Base-by-base conservation (phyloP, 2,888 invertebrate species). In the Kryphioiulus occultus region DNA sequence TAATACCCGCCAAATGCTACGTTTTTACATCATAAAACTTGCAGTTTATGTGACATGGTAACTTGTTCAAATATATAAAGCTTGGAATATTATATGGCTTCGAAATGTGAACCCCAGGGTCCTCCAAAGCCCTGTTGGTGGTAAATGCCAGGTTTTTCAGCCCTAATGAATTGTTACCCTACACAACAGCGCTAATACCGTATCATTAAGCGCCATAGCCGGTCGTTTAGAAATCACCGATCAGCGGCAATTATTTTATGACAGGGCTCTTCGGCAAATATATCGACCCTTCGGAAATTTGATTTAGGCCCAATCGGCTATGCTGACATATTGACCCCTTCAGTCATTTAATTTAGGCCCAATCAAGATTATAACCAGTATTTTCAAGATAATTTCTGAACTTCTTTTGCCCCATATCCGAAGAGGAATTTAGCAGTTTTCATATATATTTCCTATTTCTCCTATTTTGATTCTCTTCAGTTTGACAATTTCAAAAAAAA, bases 111-210 rank as follows among this genome's bases (percentile, higher is more conserved):
- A 19, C 68, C 68, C 68, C 68, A 26, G 1, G 26, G 22, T 68
- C 22, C 68, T 68, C 68, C 22, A 26, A 68, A 26, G 26, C 68
- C 68, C 68, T 68, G 68, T 3, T 68, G 30, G 5, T 68, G n/a
- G 68, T 68, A 68, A 68, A 68, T 68, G 68, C 68, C 68, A 12
- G n/a, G 12, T 17, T 68, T 68, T 68, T 68, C 68, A 68, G 68
- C 68, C 68, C 68, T 68, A 68, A 68, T 68, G 68, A 68, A 68
- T 68, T 68, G 68, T 68, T 68, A 68, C 68, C 68, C 68, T 68
- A n/a, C 7, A 68, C 22, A 68, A 26, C 68, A 68, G 26, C 68
- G 68, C 68, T 68, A 68, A 68, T 68, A 68, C 26, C 68, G 68
- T 68, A 68, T 68, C 68, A 68, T 68, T 68, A 68, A 26, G 26